Evolutionary conservation across 2,113 vertebrate genomes (phyloP).

Genomic region (Mystacornis crossleyi): DNA sequence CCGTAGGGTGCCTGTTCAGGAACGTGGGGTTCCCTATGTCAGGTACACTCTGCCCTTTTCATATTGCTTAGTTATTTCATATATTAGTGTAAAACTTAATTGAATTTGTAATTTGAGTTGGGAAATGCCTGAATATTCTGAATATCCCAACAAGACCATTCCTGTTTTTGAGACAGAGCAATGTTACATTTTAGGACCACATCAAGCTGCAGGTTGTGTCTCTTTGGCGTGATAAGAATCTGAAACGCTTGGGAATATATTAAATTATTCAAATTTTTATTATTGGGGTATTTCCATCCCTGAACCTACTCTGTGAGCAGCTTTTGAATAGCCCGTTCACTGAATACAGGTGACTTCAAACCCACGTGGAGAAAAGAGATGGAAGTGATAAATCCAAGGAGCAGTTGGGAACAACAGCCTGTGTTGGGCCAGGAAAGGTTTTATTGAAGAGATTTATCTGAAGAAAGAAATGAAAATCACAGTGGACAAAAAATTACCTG

Average conservation of each 20-base stretch:
- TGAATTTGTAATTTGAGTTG: neutral
- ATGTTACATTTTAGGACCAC: neutral
- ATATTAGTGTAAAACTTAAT: neutral
- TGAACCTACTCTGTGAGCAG: neutral
- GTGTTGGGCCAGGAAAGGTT: neutral
- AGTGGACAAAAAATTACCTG: neutral
- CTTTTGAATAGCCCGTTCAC: neutral
- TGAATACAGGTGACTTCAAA: neutral
- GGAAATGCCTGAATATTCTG: neutral
- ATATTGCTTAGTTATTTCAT: neutral
- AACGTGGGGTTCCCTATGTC: fast-evolving
- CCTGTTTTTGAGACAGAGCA: neutral
- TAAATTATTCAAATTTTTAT: neutral
- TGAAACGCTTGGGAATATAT: neutral
- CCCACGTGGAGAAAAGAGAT: neutral
- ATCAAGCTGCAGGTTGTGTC: neutral
- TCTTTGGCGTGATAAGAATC: neutral
- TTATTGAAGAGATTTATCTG: neutral
- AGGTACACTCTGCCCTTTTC: neutral
- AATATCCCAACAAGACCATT: fast-evolving
- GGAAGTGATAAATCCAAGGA: neutral
- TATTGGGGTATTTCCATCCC: neutral
- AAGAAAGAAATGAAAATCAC: neutral
- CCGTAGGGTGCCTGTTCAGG: neutral
- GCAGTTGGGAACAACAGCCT: neutral